A percentile compares a stretch with the other conserved stretches of the same genome.
Conservation (phyloP, 2,888 invertebrate species). For the Pherbina coryleti region DNA sequence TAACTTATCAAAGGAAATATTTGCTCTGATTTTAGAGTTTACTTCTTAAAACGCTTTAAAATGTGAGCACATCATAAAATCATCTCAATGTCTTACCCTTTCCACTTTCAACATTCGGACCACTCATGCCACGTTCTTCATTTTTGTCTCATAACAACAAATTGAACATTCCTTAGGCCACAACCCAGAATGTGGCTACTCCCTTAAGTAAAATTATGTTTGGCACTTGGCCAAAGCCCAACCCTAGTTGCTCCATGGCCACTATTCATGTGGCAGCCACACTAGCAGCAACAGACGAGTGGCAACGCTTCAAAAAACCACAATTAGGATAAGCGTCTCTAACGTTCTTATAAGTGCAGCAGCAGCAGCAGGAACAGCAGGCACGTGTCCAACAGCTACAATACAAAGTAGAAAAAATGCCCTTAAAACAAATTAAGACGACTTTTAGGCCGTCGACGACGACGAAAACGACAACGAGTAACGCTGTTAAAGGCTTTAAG, state of each 20-base stretch:
- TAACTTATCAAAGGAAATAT: too few species aligned
- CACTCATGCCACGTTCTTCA: neutral
- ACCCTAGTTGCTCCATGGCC: neutral
- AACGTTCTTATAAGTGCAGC: conserved; percentile 35
- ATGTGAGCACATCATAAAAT: too few species aligned
- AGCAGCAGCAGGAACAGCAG: conserved; percentile 2
- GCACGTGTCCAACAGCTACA: neutral
- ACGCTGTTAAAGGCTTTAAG: neutral
- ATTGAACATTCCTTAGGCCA: neutral
- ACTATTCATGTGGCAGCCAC: neutral
- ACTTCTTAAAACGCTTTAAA: too few species aligned
- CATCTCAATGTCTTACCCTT: too few species aligned
- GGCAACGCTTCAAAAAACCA: conserved; percentile 49
- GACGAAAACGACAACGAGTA: neutral
- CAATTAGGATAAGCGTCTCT: conserved; percentile 57
- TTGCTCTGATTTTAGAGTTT: too few species aligned
- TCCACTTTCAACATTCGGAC: neutral
- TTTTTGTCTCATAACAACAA: neutral
- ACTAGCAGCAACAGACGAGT: neutral
- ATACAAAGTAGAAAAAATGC: conserved; percentile 10
- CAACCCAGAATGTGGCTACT: conserved; percentile 8
- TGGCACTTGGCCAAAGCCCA: conserved; percentile 19
- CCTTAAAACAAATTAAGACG: conserved; percentile 32
- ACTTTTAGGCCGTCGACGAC: conserved; percentile 10
- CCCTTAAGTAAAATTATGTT: conserved; percentile 19